phyloP scores from a whole-genome alignment of 1,140 invertebrate species.

The Octopus sinensis region DNA sequence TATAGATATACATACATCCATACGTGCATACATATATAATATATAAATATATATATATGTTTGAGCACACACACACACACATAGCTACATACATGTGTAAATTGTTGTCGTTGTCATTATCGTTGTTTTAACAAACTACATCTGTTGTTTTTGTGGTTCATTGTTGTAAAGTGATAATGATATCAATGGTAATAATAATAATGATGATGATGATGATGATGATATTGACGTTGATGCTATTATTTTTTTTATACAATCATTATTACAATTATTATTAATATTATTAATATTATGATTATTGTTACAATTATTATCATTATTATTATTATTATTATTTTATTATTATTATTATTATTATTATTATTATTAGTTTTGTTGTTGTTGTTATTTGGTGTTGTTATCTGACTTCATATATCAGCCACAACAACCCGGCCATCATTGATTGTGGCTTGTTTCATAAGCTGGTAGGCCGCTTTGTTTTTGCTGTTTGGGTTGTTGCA shows the following conservation, averaged over 20 bases:
- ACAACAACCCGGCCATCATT: constrained; percentile 1
- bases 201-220: too few relatives aligned
- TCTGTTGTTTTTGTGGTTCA: not conserved
- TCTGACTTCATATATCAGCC: constrained; percentile 12
- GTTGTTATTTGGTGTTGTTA: not conserved
- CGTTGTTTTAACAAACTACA: not conserved
- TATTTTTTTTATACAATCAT: not conserved
- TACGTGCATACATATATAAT: not conserved
- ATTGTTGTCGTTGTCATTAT: not conserved
- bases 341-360: not conserved
- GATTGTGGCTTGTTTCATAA: constrained; percentile 10
- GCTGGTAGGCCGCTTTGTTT: constrained; percentile 4
- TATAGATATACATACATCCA: not conserved
- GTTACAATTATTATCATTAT: not conserved
- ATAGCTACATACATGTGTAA: not conserved
- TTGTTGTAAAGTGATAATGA: not conserved
- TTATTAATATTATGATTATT: not conserved
- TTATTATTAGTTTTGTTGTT: not conserved
- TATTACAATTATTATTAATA: not conserved
- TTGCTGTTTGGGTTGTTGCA: constrained; percentile 6
- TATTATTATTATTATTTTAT: not conserved
- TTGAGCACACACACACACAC: not conserved
- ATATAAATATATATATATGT: not conserved
- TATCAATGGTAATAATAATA: not conserved
- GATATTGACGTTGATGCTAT: not conserved